phyloP scores from a whole-genome alignment of 2,797 vertebrate genomes.

The Mallotus villosus region DNA sequence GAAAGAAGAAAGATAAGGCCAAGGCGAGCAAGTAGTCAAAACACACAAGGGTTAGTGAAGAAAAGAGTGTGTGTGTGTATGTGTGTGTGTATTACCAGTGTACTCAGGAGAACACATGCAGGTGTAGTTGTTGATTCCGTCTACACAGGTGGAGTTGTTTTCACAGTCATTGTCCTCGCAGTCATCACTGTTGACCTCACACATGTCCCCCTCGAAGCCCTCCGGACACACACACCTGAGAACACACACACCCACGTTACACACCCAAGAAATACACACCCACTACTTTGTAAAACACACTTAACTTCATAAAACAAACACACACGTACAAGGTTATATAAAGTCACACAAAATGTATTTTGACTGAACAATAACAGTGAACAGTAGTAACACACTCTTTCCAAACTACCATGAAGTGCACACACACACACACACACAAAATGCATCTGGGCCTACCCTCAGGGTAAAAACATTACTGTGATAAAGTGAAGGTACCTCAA shows the following conservation, averaged over 20 bases:
- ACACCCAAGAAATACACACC: neutral
- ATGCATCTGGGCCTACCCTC: conserved; percentile 43
- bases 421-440: neutral
- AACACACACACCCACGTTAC: conserved; percentile 23
- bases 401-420: conserved; percentile 11
- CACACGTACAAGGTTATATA: conserved; percentile 48
- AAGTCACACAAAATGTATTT: conserved; percentile 66
- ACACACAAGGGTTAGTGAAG: conserved; percentile 6
- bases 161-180: conserved; percentile 99
- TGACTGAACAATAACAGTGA: conserved; percentile 37
- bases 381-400: neutral
- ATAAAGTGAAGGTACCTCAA: conserved; percentile 49
- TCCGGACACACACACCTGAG: conserved; percentile 93
- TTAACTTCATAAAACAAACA: neutral
- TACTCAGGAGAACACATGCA: conserved; percentile 96
- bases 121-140: conserved; percentile 98
- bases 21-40: neutral
- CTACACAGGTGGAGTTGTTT: conserved; percentile 96
- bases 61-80: conserved; percentile 14
- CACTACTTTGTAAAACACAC: neutral
- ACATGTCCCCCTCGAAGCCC: conserved; percentile 93
- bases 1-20: neutral
- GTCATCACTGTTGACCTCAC: conserved; percentile 94
- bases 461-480: conserved; percentile 51
- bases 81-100: conserved; percentile 82